phyloP scores from a whole-genome alignment of 1,140 invertebrate genomes.

The Conus betulinus region DNA sequence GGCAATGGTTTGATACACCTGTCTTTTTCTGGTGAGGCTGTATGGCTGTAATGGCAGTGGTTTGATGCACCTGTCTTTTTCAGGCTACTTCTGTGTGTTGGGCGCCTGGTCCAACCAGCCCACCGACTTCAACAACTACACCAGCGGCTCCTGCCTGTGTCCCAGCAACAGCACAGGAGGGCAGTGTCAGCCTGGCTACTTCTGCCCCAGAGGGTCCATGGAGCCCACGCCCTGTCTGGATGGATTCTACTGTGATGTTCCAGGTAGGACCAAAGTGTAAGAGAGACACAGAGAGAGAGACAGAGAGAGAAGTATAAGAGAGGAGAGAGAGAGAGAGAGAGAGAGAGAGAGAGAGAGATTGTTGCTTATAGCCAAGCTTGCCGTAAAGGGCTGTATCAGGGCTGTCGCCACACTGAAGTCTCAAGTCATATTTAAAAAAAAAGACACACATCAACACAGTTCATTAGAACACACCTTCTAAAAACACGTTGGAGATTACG shows the following conservation, averaged over 20 bases:
- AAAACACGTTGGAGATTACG: no score
- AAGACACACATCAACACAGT: no score
- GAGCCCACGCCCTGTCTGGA: conserved; percentile 66
- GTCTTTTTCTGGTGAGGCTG: not conserved
- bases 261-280: conserved; percentile 48
- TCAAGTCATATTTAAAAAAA: no score
- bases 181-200: conserved; percentile 68
- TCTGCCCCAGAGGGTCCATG: conserved; percentile 66
- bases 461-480: no score
- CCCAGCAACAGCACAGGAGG: conserved; percentile 68
- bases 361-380: no score
- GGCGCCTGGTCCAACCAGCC: conserved; percentile 65
- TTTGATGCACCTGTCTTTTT: not conserved
- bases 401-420: no score
- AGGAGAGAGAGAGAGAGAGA: no score
- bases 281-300: no score
- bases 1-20: not conserved
- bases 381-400: no score
- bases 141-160: conserved; percentile 65
- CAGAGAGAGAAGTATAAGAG: no score
- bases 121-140: conserved; percentile 69
- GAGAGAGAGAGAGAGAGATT: no score
- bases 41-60: no score
- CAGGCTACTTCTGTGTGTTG: conserved; percentile 71
- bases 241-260: conserved; percentile 68